Conservation (phyloP, 2,113 vertebrate species). For the Hipposideros armiger region DNA sequence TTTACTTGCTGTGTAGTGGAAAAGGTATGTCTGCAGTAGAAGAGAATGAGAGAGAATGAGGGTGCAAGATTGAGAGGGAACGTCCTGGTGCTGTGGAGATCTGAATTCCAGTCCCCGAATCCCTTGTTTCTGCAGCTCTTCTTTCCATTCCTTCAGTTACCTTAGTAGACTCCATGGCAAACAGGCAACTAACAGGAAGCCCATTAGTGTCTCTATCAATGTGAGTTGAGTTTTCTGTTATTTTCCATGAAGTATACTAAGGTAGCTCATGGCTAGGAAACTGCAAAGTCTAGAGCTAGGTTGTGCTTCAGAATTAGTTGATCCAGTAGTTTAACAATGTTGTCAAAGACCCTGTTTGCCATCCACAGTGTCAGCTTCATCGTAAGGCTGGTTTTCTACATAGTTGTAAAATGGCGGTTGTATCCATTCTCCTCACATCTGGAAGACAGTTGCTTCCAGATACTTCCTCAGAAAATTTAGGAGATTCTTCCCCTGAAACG, state of each 20-base stretch:
- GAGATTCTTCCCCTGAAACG: constrained; percentile 5
- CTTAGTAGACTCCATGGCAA: background rate
- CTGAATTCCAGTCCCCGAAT: background rate
- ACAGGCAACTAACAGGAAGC: background rate
- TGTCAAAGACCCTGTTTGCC: background rate
- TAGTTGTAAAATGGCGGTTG: background rate
- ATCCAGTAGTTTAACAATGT: background rate
- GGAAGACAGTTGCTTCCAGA: background rate
- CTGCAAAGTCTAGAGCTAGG: background rate
- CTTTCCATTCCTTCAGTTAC: background rate
- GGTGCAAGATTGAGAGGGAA: background rate
- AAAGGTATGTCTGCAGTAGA: background rate
- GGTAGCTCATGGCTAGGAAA: background rate
- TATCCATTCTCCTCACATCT: background rate
- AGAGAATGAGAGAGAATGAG: background rate
- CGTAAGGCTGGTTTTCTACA: background rate
- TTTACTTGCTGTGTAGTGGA: background rate
- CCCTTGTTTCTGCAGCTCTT: constrained; percentile 13
- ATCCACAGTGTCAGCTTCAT: background rate
- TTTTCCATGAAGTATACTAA: constrained; percentile 1
- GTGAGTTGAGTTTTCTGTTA: constrained; percentile 31
- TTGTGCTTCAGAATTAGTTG: background rate
- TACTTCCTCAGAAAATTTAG: background rate
- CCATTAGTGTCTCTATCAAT: background rate
- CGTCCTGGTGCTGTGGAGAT: background rate